These are phyloP conservation scores for Fukomys damarensis DNA, from an alignment of 2,113 vertebrate species.

Conservation along the genomic window DNA sequence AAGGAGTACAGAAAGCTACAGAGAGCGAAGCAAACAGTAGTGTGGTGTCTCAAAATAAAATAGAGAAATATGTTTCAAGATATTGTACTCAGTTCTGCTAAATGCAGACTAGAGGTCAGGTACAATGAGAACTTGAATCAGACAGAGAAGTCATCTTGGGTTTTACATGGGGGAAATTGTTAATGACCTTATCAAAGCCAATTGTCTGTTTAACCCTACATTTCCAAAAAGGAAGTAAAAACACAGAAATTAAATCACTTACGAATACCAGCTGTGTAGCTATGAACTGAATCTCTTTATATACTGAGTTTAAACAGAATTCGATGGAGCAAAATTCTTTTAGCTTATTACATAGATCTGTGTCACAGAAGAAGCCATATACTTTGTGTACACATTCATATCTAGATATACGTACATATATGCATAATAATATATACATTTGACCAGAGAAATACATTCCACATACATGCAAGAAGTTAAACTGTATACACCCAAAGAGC, in stretches of 20 bases:
- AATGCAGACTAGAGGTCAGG: not conserved
- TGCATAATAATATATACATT: too few relatives aligned
- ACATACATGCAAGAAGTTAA: not conserved
- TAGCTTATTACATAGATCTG: not conserved
- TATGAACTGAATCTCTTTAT: not conserved
- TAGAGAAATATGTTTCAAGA: not conserved
- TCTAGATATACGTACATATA: too few relatives aligned
- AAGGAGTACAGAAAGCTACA: not conserved
- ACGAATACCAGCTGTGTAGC: not conserved
- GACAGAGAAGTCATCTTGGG: not conserved
- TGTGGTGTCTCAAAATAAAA: not conserved
- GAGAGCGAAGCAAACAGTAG: not conserved
- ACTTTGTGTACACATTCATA: not conserved
- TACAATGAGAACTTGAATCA: not conserved
- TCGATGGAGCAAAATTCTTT: not conserved
- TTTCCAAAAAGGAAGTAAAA: not conserved
- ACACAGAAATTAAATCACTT: not conserved
- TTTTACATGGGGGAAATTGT: not conserved
- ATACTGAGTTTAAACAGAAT: not conserved
- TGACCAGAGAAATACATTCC: not conserved
- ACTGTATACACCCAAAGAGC: not conserved
- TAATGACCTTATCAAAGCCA: not conserved
- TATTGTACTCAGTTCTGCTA: not conserved
- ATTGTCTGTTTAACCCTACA: not conserved
- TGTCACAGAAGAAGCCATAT: not conserved